Conservation (phyloP, 2,797 vertebrate species). For the Danio kyathit region DNA sequence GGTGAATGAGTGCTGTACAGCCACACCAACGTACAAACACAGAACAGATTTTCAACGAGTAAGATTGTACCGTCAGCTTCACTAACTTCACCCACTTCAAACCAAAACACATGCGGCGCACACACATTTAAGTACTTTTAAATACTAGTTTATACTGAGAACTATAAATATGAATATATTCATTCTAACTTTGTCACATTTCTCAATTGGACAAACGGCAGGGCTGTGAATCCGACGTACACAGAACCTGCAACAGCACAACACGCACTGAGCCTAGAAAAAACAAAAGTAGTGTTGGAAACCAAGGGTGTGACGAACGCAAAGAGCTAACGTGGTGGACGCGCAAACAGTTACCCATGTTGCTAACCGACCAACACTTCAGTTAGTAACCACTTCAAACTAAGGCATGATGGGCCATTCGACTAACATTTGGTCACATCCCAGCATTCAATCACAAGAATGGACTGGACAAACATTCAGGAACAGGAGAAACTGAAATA, state of each 20-base stretch:
- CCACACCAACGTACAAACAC: slow-evolving; percentile 43
- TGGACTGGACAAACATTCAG: slow-evolving; percentile 8
- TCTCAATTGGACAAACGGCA: slow-evolving; percentile 48
- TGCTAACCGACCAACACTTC: not conserved
- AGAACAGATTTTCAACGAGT: slow-evolving; percentile 45
- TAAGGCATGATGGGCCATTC: slow-evolving; percentile 4
- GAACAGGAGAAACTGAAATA: not conserved
- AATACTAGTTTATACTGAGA: slow-evolving; percentile 57
- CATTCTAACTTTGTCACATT: slow-evolving; percentile 56
- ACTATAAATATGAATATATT: slow-evolving; percentile 59
- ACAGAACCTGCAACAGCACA: slow-evolving; percentile 50
- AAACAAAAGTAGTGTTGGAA: slow-evolving; percentile 19
- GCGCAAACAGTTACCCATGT: not conserved
- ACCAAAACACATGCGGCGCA: slow-evolving; percentile 60
- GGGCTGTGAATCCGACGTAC: slow-evolving; percentile 52
- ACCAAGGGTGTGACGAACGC: not conserved
- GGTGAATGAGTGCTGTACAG: slow-evolving; percentile 60
- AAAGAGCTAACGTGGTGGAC: not conserved
- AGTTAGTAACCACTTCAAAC: not conserved
- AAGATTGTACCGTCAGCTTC: slow-evolving; percentile 54
- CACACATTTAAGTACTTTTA: slow-evolving; percentile 57
- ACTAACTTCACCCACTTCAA: slow-evolving; percentile 44
- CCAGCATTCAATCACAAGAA: slow-evolving; percentile 9
- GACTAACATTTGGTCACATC: not conserved
- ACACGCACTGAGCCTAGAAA: slow-evolving; percentile 8